Base-by-base conservation (phyloP, 2,113 vertebrate genomes). In the Gopherus evgoodei region DNA sequence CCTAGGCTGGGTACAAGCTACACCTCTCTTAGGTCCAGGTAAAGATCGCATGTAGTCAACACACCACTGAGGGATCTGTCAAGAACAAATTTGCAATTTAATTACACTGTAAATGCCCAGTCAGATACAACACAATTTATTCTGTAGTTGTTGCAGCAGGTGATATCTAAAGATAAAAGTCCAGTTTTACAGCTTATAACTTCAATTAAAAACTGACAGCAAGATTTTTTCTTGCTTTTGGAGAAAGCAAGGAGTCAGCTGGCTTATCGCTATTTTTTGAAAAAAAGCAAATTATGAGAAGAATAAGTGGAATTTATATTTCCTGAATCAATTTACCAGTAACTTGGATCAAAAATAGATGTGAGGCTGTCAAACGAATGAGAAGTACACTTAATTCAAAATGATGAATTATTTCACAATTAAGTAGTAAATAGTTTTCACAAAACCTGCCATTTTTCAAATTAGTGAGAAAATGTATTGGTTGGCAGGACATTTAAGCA, bases 31-130 rank as follows among this genome's bases (percentile, higher is more conserved):
- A 0, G 99, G 99, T 83, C 99, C 99, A 0, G 98, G 98, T 38
- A 99, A 81, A 0, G 99, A 98, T 25, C 99, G 98, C 98, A 99
- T 99, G 98, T 99, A 99, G 95, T 99, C 99, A 83, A 99, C 99
- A 35, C 99, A 99, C 99, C 99, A 99, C 9, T 99, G 99, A 81
- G 99, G 99, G 95, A 99, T 99, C 99, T 99, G 97, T 9, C 47
- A 91, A 87, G 54, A 91, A 79, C 0, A 91, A 91, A 95, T 91
- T 65, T 31, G 94, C 44, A 84, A 49, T 94, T 91, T 82, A 81
- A 85, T 29, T 54, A 69, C 27, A 6, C 3, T 31, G 86, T 35
- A 52, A 35, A 50, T 2, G 8, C 3, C 7, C 59, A 24, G 16
- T n/a, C 52, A 91, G 9, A 85, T 50, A 1, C 5, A 31, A 90